Evolutionary conservation across 2,888 invertebrate genomes (phyloP).

Genomic region (Yponomeuta sedellus): DNA sequence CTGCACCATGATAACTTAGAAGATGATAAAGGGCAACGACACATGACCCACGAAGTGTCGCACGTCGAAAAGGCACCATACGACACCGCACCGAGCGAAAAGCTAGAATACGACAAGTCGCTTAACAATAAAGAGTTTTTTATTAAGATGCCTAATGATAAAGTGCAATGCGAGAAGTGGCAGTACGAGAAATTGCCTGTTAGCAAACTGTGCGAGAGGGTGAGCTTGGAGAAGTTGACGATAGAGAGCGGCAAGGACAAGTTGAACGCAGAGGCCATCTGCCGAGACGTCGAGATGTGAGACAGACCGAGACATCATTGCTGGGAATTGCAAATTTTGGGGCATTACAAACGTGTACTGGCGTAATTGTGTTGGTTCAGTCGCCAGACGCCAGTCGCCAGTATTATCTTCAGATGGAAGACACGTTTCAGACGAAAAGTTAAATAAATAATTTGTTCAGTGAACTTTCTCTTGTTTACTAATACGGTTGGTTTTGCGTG

Average conservation of each 20-base stretch:
- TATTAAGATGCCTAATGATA: background rate
- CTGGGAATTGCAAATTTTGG: background rate
- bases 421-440: too few species aligned
- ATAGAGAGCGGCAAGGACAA: slow-evolving; percentile 56
- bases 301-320: background rate
- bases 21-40: background rate
- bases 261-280: slow-evolving; percentile 41
- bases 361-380: background rate
- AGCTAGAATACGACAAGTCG: background rate
- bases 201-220: slow-evolving; percentile 45
- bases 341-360: background rate
- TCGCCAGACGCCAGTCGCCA: too few species aligned
- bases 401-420: too few species aligned
- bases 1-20: background rate
- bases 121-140: background rate
- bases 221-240: background rate
- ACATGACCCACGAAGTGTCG: background rate
- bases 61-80: background rate
- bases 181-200: slow-evolving; percentile 43
- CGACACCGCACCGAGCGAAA: background rate
- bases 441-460: background rate
- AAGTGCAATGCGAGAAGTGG: background rate
- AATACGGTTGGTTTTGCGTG: slow-evolving; percentile 6
- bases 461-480: background rate
- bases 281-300: slow-evolving; percentile 66